These are phyloP conservation scores for Drosophila dives DNA, from an alignment of 2,888 invertebrate genomes.

Conservation along the genomic window DNA sequence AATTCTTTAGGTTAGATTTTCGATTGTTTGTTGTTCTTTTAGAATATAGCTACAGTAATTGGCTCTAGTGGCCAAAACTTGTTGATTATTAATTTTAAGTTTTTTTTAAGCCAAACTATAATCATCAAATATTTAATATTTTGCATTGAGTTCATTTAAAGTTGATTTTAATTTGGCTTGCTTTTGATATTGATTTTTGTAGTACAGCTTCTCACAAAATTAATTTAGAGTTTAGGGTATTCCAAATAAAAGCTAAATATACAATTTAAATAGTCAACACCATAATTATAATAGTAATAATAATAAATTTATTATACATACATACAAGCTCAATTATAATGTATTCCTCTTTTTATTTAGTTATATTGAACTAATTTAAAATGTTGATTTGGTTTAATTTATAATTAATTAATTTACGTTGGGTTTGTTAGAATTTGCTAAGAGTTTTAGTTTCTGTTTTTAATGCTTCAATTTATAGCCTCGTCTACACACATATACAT, in stretches of 20 bases:
- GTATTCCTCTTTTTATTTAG: slow-evolving; percentile 32
- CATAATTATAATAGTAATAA: slow-evolving; percentile 51
- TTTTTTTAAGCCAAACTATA: slow-evolving; percentile 43
- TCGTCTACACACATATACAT: slow-evolving; percentile 69
- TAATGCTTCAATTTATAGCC: slow-evolving; percentile 68
- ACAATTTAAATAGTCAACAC: slow-evolving; percentile 58
- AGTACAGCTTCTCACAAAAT: slow-evolving; percentile 28
- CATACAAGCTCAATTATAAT: slow-evolving; percentile 70
- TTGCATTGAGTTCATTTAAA: slow-evolving; percentile 45
- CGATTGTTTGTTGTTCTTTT: slow-evolving; percentile 54
- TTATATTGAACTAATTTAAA: slow-evolving; percentile 66
- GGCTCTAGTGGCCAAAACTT: slow-evolving; percentile 60
- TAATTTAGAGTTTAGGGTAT: slow-evolving; percentile 55
- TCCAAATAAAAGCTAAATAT: slow-evolving; percentile 61
- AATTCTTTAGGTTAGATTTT: slow-evolving; percentile 45
- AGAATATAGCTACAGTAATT: slow-evolving; percentile 73
- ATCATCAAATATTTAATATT: slow-evolving; percentile 34
- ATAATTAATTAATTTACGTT: slow-evolving; percentile 71
- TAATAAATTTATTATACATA: slow-evolving; percentile 74
- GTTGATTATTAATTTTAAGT: slow-evolving; percentile 35
- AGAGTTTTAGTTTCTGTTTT: slow-evolving; percentile 58
- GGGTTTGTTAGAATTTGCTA: slow-evolving; percentile 75
- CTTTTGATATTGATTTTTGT: slow-evolving; percentile 19
- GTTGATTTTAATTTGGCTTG: slow-evolving; percentile 28
- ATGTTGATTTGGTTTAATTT: slow-evolving; percentile 74